These are phyloP conservation scores for Platorchestia sp. DNA, from an alignment of 1,140 invertebrate genomes.

Conservation along the genomic window DNA sequence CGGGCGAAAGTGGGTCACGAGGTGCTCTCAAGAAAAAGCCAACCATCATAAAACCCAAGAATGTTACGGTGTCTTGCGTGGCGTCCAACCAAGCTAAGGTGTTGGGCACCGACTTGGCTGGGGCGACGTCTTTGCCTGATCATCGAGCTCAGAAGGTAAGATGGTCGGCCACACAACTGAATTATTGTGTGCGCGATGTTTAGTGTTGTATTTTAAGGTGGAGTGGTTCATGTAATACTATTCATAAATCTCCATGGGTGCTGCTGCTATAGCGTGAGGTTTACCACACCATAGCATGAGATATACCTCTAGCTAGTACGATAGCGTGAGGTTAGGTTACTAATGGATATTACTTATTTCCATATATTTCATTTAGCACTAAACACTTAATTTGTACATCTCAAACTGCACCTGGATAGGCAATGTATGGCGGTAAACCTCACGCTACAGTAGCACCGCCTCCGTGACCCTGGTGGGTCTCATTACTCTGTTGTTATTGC, in stretches of 20 bases:
- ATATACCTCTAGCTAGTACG: too few relatives aligned
- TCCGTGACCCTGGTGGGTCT: too few relatives aligned
- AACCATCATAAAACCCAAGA: slow-evolving; percentile 35
- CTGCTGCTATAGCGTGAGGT: not conserved
- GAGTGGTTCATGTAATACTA: not conserved
- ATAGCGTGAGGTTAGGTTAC: too few relatives aligned
- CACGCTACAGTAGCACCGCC: too few relatives aligned
- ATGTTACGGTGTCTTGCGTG: not conserved
- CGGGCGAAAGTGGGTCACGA: not conserved
- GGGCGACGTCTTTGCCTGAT: not conserved
- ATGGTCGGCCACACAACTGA: not conserved
- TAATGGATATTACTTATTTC: too few relatives aligned
- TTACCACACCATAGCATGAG: too few relatives aligned
- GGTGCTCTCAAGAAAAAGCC: not conserved
- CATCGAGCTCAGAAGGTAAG: not conserved
- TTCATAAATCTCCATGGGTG: not conserved
- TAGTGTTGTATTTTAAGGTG: not conserved
- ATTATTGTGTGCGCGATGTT: too few relatives aligned
- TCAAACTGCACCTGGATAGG: too few relatives aligned
- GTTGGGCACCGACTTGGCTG: not conserved
- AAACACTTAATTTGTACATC: too few relatives aligned
- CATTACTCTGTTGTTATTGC: too few relatives aligned
- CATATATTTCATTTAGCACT: too few relatives aligned
- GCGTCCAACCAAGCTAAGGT: not conserved
- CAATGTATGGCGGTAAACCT: too few relatives aligned